phyloP scores from a whole-genome alignment of 2,113 vertebrate species.

The Bungarus multicinctus region DNA sequence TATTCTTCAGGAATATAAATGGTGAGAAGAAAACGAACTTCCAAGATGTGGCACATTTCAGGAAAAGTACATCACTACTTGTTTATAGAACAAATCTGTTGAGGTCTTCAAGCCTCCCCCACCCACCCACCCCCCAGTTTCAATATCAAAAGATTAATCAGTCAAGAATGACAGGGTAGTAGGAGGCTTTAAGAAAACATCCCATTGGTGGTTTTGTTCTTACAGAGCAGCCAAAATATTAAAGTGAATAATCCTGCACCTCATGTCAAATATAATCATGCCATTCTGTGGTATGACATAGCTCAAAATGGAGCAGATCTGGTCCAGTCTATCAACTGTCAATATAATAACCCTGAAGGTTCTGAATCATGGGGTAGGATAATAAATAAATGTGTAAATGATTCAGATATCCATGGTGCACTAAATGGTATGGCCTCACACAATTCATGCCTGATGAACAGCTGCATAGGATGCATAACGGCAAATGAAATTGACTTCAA shows the following conservation, averaged over 20 bases:
- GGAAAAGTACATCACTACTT: constrained; percentile 64
- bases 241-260: constrained; percentile 9
- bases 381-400: constrained; percentile 9
- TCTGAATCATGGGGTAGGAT: neutral
- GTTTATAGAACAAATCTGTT: constrained; percentile 53
- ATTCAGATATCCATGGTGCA: neutral
- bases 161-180: constrained; percentile 47
- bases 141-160: constrained; percentile 51
- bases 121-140: neutral
- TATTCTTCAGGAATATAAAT: constrained; percentile 82
- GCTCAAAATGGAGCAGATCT: constrained; percentile 32
- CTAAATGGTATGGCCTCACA: neutral
- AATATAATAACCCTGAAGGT: neutral
- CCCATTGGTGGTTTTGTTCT: constrained; percentile 19
- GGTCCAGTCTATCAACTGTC: constrained; percentile 12
- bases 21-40: constrained; percentile 71
- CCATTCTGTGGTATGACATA: neutral
- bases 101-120: constrained; percentile 38
- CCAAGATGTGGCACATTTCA: constrained; percentile 64
- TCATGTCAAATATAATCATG: constrained; percentile 46
- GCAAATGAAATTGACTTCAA: neutral
- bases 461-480: neutral
- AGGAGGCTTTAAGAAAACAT: constrained; percentile 25
- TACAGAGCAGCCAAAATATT: constrained; percentile 39
- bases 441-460: neutral